phyloP scores from a whole-genome alignment of 2,797 vertebrate species.

The Trachurus trachurus region DNA sequence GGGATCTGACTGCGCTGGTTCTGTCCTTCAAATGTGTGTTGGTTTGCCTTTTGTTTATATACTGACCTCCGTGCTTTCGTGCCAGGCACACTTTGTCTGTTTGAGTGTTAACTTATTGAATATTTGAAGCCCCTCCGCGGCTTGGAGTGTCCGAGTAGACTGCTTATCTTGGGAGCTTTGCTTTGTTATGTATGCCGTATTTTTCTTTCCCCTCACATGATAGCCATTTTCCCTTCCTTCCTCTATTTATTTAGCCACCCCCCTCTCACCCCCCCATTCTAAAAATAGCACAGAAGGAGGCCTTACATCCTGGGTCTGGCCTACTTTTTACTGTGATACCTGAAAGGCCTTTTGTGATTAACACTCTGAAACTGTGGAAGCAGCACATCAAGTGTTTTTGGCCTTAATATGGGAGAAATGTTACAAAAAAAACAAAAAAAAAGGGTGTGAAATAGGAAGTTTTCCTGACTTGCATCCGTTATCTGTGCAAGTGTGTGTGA shows the following conservation, averaged over 20 bases:
- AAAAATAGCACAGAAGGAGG: slow-evolving; percentile 72
- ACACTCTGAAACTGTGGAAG: slow-evolving; percentile 44
- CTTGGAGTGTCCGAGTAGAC: slow-evolving; percentile 47
- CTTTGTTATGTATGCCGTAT: slow-evolving; percentile 67
- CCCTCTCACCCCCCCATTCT: slow-evolving; percentile 33
- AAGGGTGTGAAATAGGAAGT: slow-evolving; percentile 29
- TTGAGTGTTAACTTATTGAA: slow-evolving; percentile 87
- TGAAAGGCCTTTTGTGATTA: slow-evolving; percentile 65
- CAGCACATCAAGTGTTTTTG: slow-evolving; percentile 39
- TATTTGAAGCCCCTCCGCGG: slow-evolving; percentile 62
- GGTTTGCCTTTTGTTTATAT: slow-evolving; percentile 73
- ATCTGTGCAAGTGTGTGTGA: slow-evolving; percentile 34
- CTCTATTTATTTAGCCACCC: slow-evolving; percentile 76
- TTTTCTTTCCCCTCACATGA: slow-evolving; percentile 51
- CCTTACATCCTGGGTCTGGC: slow-evolving; percentile 66
- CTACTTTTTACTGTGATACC: slow-evolving; percentile 61
- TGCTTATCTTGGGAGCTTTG: slow-evolving; percentile 62
- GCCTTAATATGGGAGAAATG: slow-evolving; percentile 36
- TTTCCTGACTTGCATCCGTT: slow-evolving; percentile 17
- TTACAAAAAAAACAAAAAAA: neutral
- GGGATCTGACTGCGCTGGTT: slow-evolving; percentile 51
- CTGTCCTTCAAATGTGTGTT: slow-evolving; percentile 60
- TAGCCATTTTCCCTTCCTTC: slow-evolving; percentile 68
- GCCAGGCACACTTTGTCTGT: slow-evolving; percentile 71
- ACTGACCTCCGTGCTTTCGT: slow-evolving; percentile 72